phyloP scores from a whole-genome alignment of 2,888 invertebrate genomes.

The Metopia argyrocephala region DNA sequence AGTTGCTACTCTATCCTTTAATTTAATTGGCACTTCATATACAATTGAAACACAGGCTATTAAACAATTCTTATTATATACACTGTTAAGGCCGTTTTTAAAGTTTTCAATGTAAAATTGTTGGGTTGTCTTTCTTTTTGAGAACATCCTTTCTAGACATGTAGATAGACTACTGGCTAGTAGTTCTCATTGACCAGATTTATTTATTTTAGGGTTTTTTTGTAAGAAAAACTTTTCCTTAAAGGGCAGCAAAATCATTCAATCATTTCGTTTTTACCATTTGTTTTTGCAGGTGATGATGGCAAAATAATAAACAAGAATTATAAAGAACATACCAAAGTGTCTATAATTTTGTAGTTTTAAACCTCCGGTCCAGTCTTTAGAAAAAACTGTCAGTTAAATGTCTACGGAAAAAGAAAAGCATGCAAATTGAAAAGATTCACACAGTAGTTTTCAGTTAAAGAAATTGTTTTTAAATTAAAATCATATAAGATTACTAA shows the following conservation, averaged over 20 bases:
- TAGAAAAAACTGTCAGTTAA: constrained; percentile 39
- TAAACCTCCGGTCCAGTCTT: constrained; percentile 48
- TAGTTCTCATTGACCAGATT: constrained; percentile 16
- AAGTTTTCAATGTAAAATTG: background rate
- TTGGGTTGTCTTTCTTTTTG: background rate
- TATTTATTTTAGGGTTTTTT: constrained; percentile 34
- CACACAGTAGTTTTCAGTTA: too few relatives aligned
- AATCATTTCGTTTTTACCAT: constrained; percentile 21
- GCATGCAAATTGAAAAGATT: too few relatives aligned
- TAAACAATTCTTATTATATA: background rate
- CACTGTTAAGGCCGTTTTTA: background rate
- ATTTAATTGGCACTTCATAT: background rate
- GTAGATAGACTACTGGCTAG: constrained; percentile 17
- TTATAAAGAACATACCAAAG: constrained; percentile 56
- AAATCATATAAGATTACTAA: too few relatives aligned
- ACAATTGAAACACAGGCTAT: background rate
- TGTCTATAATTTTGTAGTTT: constrained; percentile 66
- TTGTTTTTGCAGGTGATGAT: constrained; percentile 22
- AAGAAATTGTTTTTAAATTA: too few relatives aligned
- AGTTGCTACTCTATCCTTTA: constrained; percentile 50
- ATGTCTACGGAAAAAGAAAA: background rate
- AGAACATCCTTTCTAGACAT: constrained; percentile 24
- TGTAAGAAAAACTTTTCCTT: constrained; percentile 32
- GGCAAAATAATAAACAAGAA: constrained; percentile 60
- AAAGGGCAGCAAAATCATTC: constrained; percentile 18